Conservation (phyloP, 2,797 vertebrate genomes). For the Crenichthys baileyi region DNA sequence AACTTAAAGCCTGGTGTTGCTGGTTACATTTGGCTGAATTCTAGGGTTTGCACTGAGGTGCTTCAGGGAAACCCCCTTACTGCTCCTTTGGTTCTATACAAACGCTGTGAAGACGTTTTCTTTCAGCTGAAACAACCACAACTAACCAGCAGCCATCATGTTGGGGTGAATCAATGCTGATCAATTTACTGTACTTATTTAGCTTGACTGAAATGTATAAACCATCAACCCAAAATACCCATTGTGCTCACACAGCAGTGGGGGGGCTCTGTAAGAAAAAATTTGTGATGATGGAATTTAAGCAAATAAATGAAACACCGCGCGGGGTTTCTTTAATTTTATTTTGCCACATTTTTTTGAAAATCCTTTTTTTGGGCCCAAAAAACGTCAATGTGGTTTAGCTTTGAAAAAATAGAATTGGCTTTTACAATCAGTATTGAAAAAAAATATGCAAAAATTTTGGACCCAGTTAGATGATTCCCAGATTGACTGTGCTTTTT, state of each 20-base stretch:
- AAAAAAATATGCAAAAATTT: not conserved
- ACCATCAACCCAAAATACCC: not conserved
- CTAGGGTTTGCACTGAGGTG: not conserved
- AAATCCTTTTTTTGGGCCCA: too few species aligned
- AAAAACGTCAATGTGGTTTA: too few species aligned
- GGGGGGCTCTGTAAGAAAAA: not conserved
- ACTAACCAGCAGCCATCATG: not conserved
- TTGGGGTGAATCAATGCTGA: not conserved
- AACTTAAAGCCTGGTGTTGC: not conserved
- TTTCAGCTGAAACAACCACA: not conserved
- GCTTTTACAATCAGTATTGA: not conserved
- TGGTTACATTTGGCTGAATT: not conserved
- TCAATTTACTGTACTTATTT: not conserved
- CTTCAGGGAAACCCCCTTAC: not conserved
- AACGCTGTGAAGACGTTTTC: too few species aligned
- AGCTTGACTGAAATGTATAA: not conserved
- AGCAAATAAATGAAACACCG: not conserved
- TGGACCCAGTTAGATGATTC: not conserved
- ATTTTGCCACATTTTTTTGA: not conserved
- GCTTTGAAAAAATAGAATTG: too few species aligned
- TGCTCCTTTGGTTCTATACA: too few species aligned
- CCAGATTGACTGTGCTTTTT: not conserved
- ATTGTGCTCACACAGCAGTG: not conserved
- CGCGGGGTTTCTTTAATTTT: not conserved
- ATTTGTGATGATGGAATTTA: not conserved